Base-by-base conservation (phyloP, 1,140 invertebrate species). In the Trichonephila clavata region DNA sequence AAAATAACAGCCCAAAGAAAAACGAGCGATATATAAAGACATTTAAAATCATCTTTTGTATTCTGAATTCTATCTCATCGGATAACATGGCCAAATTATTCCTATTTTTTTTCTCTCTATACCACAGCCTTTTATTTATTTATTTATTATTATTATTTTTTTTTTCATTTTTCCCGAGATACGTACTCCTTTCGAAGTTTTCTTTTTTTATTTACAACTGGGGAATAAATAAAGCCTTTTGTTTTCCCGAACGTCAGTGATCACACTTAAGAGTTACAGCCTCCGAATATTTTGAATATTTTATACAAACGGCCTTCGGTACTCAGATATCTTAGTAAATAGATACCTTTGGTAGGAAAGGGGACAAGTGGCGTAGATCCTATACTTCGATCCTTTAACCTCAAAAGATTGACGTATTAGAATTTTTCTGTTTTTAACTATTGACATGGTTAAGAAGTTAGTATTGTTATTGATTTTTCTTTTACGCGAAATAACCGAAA, bases 11-110 rank as follows among this genome's bases (percentile, higher is more conserved):
- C 90, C 16, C 87, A 16, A 68, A 84, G 80, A 83, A 92, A 90
- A 92, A 92, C 50, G 63, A 63, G 80, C 80, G 60, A 65, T 92
- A 89, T 89, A 92, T 90, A 92, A 68, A 92, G 90, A 92, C 90
- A 92, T 92, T 92, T 92, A 92, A 92, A 92, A 92, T 92, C 90
- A 84, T 83, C 90, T 92, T 90, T 92, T 84, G 90, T 92, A 92
- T 92, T 43, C 90, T 43, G 80, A 27, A 92, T 92, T 92, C 57
- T 92, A 92, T 65, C 71, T 83, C 90, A 84, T 84, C 80, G 89
- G 50, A 90, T 80, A 90, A 90, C 89, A 61, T 65, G 61, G 71
- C 90, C 39, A 92, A 92, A 92, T 92, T 92, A 92, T 92, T 92
- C 90, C 39, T 57, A 39, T 83, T 84, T 92, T 65, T n/a, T 84